phyloP scores from a whole-genome alignment of 2,888 invertebrate species.

The Dioctria rufipes region DNA sequence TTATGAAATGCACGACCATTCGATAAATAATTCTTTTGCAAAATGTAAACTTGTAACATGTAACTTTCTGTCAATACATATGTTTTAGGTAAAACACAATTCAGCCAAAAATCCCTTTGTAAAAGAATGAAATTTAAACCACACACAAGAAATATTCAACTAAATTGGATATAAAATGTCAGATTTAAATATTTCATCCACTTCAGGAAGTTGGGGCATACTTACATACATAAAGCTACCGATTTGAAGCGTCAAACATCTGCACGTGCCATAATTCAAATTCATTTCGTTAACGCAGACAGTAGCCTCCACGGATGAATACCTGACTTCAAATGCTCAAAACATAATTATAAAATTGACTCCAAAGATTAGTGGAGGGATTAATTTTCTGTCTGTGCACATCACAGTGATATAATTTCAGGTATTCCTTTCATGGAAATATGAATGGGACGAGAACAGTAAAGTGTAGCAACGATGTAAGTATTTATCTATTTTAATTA shows the following conservation, averaged over 20 bases:
- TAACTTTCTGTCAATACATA: no score
- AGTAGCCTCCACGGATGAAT: conserved; percentile 48
- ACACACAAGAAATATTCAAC: neutral
- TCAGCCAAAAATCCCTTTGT: no score
- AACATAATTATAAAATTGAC: conserved; percentile 52
- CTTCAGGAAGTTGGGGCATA: neutral
- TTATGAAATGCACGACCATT: no score
- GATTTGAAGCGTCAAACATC: neutral
- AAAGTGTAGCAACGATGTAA: no score
- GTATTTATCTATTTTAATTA: no score
- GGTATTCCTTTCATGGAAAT: neutral
- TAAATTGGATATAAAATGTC: neutral
- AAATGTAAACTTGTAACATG: no score
- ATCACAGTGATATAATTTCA: no score
- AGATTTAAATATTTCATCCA: neutral
- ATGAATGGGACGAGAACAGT: neutral
- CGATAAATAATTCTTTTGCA: no score
- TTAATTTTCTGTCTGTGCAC: neutral
- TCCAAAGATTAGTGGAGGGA: conserved; percentile 6
- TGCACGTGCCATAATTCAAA: conserved; percentile 16
- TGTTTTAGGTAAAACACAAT: no score
- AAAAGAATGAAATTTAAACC: neutral
- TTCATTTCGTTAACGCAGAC: conserved; percentile 20
- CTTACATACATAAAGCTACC: neutral
- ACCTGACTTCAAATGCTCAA: conserved; percentile 42